Percentiles rank a stretch among this genome's conserved stretches.
Evolutionary conservation across 2,797 vertebrate species (phyloP).

Genomic region (Hoplostethus atlanticus): DNA sequence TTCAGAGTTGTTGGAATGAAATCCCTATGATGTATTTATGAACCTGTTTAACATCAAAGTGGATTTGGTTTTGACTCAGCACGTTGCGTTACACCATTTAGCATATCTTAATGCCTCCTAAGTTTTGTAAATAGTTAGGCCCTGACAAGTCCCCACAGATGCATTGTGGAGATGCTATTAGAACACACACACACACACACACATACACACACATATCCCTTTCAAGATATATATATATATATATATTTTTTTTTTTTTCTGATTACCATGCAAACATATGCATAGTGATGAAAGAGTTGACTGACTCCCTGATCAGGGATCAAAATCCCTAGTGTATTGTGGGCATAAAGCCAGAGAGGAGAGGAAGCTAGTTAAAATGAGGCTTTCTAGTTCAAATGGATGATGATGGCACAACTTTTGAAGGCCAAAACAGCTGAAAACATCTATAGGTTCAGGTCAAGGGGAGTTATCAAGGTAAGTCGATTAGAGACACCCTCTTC

Average conservation of each 20-base stretch:
- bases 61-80: constrained; percentile 33
- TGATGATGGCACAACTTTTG: constrained; percentile 35
- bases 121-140: constrained; percentile 52
- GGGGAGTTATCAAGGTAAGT: constrained; percentile 69
- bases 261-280: constrained; percentile 21
- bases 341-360: constrained; percentile 31
- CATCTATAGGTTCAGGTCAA: constrained; percentile 69
- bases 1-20: constrained; percentile 35
- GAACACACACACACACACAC: constrained; percentile 17
- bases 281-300: constrained; percentile 37
- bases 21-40: constrained; percentile 55
- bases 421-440: constrained; percentile 37
- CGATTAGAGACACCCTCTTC: constrained; percentile 59
- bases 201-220: neutral
- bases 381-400: constrained; percentile 40
- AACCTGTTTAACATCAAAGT: constrained; percentile 67
- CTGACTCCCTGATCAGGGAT: constrained; percentile 27
- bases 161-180: constrained; percentile 6
- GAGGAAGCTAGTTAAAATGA: constrained; percentile 54
- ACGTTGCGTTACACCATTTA: constrained; percentile 51
- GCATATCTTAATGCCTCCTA: constrained; percentile 43
- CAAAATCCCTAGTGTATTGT: constrained; percentile 35
- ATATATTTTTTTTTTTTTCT: constrained; percentile 35
- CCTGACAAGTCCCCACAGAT: constrained; percentile 22
- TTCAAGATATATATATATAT: constrained; percentile 35